Evolutionary conservation across 2,797 vertebrate genomes (phyloP).

Genomic region (Echeneis naucrates): DNA sequence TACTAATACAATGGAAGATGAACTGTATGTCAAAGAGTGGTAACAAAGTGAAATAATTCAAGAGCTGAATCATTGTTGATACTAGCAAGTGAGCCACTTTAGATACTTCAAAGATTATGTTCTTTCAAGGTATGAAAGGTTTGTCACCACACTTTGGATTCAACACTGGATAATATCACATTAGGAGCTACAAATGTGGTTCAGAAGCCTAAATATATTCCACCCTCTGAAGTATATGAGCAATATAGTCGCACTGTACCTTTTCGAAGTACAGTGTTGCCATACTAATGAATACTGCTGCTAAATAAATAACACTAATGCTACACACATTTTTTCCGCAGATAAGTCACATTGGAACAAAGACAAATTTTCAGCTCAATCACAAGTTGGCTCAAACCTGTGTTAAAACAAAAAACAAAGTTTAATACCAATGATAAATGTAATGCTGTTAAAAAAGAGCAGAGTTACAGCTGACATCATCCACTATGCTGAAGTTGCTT

Average conservation of each 20-base stretch:
- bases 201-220: neutral
- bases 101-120: constrained; percentile 58
- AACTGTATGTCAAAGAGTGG: constrained; percentile 47
- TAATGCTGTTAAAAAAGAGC: constrained; percentile 35
- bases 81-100: constrained; percentile 58
- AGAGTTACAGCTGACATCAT: constrained; percentile 29
- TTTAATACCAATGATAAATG: constrained; percentile 37
- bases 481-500: constrained; percentile 5
- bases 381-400: neutral
- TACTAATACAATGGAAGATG: constrained; percentile 42
- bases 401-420: constrained; percentile 31
- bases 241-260: neutral
- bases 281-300: neutral
- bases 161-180: constrained; percentile 23
- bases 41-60: constrained; percentile 51
- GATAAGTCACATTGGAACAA: constrained; percentile 8
- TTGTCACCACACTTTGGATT: constrained; percentile 35
- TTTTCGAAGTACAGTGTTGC: neutral
- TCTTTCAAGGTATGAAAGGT: constrained; percentile 50
- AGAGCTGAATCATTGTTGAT: constrained; percentile 68
- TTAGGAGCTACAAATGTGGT: constrained; percentile 1
- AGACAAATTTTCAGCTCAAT: neutral
- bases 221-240: neutral
- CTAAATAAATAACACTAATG: too few relatives aligned
- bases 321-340: neutral